Percentiles rank a stretch among this genome's conserved stretches.
Evolutionary conservation across 2,888 invertebrate species (phyloP).

Genomic region (Microplitis deprimator): DNA sequence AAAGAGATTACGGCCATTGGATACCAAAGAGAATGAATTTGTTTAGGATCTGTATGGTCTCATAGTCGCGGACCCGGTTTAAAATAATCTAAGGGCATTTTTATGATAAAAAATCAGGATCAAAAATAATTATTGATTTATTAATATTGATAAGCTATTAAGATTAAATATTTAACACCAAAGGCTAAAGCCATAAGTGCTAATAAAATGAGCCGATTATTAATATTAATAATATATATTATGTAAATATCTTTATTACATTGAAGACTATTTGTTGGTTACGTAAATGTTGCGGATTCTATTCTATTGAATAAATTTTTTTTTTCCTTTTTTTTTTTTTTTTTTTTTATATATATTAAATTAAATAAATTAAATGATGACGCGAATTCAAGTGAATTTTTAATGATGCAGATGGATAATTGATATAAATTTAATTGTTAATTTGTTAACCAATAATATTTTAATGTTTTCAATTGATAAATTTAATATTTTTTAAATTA

Average conservation of each 20-base stretch:
- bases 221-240: not conserved
- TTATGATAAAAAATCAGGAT: not conserved
- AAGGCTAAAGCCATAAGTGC: slow-evolving; percentile 9
- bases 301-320: not conserved
- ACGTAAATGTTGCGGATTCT: not conserved
- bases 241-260: not conserved
- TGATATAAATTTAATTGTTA: not conserved
- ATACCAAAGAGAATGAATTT: slow-evolving; percentile 54
- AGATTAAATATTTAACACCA: slow-evolving; percentile 4
- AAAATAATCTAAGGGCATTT: slow-evolving; percentile 2
- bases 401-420: not conserved
- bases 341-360: not conserved
- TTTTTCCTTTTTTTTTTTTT: not conserved
- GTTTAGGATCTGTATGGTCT: not conserved
- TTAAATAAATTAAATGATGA: not conserved
- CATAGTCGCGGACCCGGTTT: not conserved
- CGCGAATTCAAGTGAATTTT: not conserved
- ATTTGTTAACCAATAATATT: not conserved
- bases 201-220: not conserved
- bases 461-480: not conserved
- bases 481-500: not conserved
- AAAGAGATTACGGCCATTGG: slow-evolving; percentile 46
- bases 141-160: not conserved
- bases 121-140: slow-evolving; percentile 50
- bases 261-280: not conserved